These are phyloP conservation scores for Gyps fulvus DNA, from an alignment of 2,113 vertebrate genomes.

Conservation along the genomic window DNA sequence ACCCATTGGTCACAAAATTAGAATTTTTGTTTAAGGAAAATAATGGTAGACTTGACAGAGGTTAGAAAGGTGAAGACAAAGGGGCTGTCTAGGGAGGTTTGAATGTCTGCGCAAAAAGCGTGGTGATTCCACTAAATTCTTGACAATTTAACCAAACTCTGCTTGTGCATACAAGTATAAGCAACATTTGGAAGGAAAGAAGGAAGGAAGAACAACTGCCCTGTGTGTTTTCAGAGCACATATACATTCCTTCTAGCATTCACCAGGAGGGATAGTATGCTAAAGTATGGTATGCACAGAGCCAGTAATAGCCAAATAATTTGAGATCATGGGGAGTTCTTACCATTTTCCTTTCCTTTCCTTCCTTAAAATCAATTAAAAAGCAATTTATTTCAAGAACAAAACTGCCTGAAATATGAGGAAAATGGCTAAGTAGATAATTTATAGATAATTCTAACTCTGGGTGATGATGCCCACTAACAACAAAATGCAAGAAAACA, in stretches of 20 bases:
- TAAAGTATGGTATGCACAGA: neutral
- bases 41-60: rapidly evolving
- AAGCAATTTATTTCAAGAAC: neutral
- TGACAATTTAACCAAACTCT: neutral
- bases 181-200: neutral
- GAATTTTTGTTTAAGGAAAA: neutral
- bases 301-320: neutral
- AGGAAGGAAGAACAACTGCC: neutral
- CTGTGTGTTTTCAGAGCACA: neutral
- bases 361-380: neutral
- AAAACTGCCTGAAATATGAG: neutral
- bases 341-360: neutral
- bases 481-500: neutral
- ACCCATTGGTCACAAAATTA: rapidly evolving
- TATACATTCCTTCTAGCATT: neutral
- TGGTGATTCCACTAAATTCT: neutral
- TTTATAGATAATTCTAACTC: neutral
- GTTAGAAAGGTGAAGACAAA: neutral
- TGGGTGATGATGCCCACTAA: neutral
- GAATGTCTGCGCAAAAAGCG: neutral
- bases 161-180: neutral
- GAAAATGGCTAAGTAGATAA: neutral
- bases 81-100: neutral
- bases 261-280: neutral
- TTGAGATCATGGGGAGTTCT: neutral